Conservation (phyloP, 2,888 invertebrate species). For the Acleris sparsana region DNA sequence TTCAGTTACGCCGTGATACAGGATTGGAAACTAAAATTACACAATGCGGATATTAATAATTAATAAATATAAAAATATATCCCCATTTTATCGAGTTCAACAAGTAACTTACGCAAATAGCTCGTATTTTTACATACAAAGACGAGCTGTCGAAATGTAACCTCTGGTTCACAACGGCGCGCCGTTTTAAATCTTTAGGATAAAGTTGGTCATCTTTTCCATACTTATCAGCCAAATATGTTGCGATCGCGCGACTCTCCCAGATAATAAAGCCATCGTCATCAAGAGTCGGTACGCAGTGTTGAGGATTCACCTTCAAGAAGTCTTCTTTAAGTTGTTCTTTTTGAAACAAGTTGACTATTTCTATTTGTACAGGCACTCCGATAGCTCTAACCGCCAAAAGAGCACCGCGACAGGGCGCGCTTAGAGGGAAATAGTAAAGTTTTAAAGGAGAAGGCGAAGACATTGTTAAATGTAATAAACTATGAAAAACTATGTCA, state of each 20-base stretch:
- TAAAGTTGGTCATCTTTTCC: conserved; percentile 84
- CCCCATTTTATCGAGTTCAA: neutral
- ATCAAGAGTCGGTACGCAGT: conserved; percentile 86
- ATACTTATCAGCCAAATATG: conserved; percentile 85
- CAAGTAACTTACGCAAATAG: conserved; percentile 81
- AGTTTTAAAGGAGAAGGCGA: conserved; percentile 61
- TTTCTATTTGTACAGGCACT: conserved; percentile 75
- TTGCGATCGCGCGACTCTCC: conserved; percentile 87
- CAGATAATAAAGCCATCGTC: conserved; percentile 86
- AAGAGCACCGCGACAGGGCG: conserved; percentile 85
- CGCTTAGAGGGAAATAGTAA: conserved; percentile 85
- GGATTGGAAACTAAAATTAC: conserved; percentile 82
- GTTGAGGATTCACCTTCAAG: conserved; percentile 86
- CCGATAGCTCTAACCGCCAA: conserved; percentile 84
- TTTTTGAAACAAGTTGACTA: conserved; percentile 82
- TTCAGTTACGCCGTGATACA: conserved; percentile 83
- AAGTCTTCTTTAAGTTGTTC: conserved; percentile 84
- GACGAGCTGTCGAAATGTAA: conserved; percentile 85
- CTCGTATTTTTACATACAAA: conserved; percentile 85
- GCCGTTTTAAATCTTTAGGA: conserved; percentile 82
- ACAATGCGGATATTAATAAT: neutral
- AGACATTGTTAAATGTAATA: conserved; percentile 29
- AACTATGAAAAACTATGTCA: neutral
- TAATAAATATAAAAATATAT: neutral
- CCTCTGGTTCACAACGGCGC: conserved; percentile 85